Base-by-base conservation (phyloP, 2,113 vertebrate genomes). In the Orcinus orca region DNA sequence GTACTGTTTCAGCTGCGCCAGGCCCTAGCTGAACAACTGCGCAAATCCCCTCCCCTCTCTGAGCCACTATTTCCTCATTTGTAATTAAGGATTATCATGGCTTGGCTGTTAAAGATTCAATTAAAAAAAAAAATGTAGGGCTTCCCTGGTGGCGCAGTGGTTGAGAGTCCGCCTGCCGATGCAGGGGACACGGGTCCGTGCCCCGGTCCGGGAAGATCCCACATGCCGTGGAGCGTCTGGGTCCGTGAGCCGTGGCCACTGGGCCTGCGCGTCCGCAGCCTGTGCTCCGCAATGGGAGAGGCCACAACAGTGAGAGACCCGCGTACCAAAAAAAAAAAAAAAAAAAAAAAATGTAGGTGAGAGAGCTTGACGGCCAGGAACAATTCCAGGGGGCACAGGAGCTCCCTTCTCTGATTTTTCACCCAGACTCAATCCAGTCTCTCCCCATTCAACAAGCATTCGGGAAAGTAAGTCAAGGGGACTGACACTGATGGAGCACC, bases 21-120 rank as follows among this genome's bases (percentile, higher is more conserved):
- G 0, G 2, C 31, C 26, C 41, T 25, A 14, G 50, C 8, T 38
- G 47, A 36, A 25, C 0, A 1, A 50, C 65, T 13, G n/a, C 5
- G 12, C 50, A 93, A 65, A 84, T 13, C 53, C 44, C 31, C 44
- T 90, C 31, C 71, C 53, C 31, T 92, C 26, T 91, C 53, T 29
- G 60, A 41, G 25, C 58, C 25, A 26, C 25, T 13, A n/a, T 82
- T 91, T 88, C 41, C n/a, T 95, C 50, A 29, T 65, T 21, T 93
- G 18, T 14, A 83, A 93, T 65, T 77, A 74, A 41, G 77, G 29
- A 79, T 67, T 14, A 33, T 81, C 13, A 25, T 4, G 1, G 55
- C 41, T 62, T 94, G 38, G 21, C 74, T 53, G 25, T 62, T 87
- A 74, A 14, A 67, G 65, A 55, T 55, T 76, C n/a, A 50, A 9